Conservation (phyloP, 2,888 invertebrate genomes). For the Alcis repandata region DNA sequence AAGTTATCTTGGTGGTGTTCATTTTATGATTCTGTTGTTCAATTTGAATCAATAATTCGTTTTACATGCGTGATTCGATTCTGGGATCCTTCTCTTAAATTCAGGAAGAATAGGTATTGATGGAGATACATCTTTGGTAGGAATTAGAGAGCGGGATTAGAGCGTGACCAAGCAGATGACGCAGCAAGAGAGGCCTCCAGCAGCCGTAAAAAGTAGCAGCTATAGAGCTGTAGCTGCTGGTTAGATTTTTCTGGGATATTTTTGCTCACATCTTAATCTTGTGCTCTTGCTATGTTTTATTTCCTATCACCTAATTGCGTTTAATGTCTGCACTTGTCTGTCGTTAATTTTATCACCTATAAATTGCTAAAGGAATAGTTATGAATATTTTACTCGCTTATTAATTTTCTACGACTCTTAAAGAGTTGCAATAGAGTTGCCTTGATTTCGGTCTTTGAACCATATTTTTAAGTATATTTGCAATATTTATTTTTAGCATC, state of each 20-base stretch:
- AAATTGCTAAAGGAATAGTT: too few relatives aligned
- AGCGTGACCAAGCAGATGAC: too few relatives aligned
- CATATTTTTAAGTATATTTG: not conserved
- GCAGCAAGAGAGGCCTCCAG: too few relatives aligned
- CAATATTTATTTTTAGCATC: not conserved
- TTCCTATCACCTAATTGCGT: not conserved
- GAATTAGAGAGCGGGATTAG: too few relatives aligned
- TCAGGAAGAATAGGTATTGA: too few relatives aligned
- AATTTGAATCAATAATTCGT: not conserved
- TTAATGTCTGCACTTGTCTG: not conserved
- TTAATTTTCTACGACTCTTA: not conserved
- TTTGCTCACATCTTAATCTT: not conserved
- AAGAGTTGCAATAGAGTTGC: not conserved
- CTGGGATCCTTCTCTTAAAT: too few relatives aligned
- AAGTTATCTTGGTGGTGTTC: slow-evolving; percentile 16
- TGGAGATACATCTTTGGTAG: too few relatives aligned
- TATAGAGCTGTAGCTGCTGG: too few relatives aligned
- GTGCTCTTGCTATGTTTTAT: not conserved
- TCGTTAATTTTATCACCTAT: too few relatives aligned
- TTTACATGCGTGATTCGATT: not conserved
- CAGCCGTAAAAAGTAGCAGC: too few relatives aligned
- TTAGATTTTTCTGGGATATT: too few relatives aligned
- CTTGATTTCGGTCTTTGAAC: not conserved
- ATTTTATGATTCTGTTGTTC: not conserved
- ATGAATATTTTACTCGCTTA: too few relatives aligned